These are phyloP conservation scores for Hippasteria phrygiana DNA, from an alignment of 53 echinoderm and acorn worm species.

Conservation along the genomic window DNA sequence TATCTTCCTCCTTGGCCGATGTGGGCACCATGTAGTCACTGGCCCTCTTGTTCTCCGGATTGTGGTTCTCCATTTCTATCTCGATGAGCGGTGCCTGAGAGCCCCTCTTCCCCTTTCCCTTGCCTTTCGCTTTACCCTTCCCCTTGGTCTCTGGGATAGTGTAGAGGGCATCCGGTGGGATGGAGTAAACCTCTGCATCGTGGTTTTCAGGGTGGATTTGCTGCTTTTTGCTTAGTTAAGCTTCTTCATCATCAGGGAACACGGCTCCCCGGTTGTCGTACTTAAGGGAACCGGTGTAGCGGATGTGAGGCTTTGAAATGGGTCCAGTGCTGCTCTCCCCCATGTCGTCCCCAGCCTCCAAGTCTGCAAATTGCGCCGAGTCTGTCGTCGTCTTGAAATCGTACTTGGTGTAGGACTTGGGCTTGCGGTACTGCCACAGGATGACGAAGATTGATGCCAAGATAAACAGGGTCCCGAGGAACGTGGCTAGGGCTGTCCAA, in stretches of 20 bases:
- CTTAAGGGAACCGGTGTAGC: slow-evolving; percentile 35
- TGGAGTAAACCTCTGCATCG: slow-evolving; percentile 31
- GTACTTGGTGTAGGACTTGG: slow-evolving; percentile 81
- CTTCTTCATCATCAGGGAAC: slow-evolving; percentile 30
- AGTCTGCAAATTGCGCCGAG: slow-evolving; percentile 79
- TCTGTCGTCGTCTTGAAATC: slow-evolving; percentile 85
- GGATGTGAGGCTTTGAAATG: slow-evolving; percentile 8
- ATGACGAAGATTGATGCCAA: slow-evolving; percentile 91
- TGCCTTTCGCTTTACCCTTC: slow-evolving; percentile 36
- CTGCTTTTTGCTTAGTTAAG: slow-evolving; percentile 17
- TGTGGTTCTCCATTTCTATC: neutral
- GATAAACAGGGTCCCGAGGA: slow-evolving; percentile 81
- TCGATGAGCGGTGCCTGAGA: slow-evolving; percentile 37
- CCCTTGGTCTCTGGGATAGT: slow-evolving; percentile 14
- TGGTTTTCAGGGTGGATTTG: neutral
- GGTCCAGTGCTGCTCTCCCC: slow-evolving; percentile 29
- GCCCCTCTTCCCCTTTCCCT: slow-evolving; percentile 30
- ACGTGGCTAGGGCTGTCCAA: slow-evolving; percentile 81
- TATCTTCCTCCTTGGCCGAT: slow-evolving; percentile 8
- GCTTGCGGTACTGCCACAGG: slow-evolving; percentile 90
- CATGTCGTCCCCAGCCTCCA: slow-evolving; percentile 32
- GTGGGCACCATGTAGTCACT: slow-evolving; percentile 58
- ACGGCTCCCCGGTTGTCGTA: slow-evolving; percentile 20
- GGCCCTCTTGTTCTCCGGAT: slow-evolving; percentile 4
- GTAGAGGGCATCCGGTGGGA: slow-evolving; percentile 53